These are phyloP conservation scores for Cyanistes caeruleus DNA, from an alignment of 2,113 vertebrate species.

Conservation along the genomic window DNA sequence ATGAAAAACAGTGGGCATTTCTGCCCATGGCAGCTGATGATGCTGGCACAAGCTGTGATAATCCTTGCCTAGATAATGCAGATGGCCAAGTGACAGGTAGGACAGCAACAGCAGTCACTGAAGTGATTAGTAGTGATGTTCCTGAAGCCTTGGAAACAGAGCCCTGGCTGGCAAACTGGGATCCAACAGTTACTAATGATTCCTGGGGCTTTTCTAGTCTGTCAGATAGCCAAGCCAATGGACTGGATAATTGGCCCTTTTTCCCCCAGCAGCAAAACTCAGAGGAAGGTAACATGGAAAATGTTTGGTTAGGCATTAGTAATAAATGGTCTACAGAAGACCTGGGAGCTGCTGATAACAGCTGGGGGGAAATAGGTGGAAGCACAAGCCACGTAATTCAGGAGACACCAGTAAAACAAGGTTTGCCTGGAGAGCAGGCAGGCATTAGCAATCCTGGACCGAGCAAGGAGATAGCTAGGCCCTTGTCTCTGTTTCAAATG, in stretches of 20 bases:
- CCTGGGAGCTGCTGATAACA: constrained; percentile 42
- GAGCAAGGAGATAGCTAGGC: constrained; percentile 54
- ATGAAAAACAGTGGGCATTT: not conserved
- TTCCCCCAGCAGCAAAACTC: constrained; percentile 58
- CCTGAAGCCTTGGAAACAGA: constrained; percentile 64
- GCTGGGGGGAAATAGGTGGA: constrained; percentile 46
- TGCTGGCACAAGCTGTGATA: not conserved
- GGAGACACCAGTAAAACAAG: constrained; percentile 40
- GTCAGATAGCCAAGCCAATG: constrained; percentile 61
- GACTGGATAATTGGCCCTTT: constrained; percentile 71
- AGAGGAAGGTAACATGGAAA: constrained; percentile 49
- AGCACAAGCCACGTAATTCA: constrained; percentile 43
- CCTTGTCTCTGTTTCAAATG: constrained; percentile 57
- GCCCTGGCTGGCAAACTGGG: constrained; percentile 72
- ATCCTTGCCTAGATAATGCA: constrained; percentile 2
- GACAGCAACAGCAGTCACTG: not conserved
- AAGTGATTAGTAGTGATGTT: constrained; percentile 14
- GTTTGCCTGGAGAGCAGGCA: constrained; percentile 5
- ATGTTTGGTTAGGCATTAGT: constrained; percentile 70
- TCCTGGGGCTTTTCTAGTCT: constrained; percentile 65
- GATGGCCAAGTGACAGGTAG: constrained; percentile 31
- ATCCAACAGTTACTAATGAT: constrained; percentile 65
- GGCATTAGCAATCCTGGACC: constrained; percentile 5
- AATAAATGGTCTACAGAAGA: constrained; percentile 69
- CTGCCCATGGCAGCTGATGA: not conserved